phyloP scores from a whole-genome alignment of 2,113 vertebrate genomes.

The Nyctibius bracteatus region DNA sequence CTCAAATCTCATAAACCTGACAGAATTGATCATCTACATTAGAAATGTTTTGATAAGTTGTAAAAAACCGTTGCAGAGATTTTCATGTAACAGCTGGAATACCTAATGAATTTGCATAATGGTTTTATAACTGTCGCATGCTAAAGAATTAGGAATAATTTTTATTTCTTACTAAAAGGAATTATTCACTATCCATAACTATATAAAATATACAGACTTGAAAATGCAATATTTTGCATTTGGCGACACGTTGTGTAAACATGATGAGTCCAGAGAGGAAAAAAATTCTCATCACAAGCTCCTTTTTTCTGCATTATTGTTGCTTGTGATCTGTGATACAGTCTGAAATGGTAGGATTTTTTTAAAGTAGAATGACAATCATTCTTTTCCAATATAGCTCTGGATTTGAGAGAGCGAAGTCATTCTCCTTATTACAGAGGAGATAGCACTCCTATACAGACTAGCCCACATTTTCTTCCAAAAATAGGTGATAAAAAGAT shows the following conservation, averaged over 20 bases:
- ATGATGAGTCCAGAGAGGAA: background rate
- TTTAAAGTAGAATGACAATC: background rate
- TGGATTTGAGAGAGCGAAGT: background rate
- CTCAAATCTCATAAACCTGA: background rate
- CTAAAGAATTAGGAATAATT: background rate
- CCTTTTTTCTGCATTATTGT: background rate
- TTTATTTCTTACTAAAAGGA: slow-evolving; percentile 6
- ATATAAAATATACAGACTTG: background rate
- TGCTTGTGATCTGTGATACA: background rate
- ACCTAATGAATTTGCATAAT: background rate
- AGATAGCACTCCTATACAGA: background rate
- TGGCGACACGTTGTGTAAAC: background rate
- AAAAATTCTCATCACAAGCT: background rate
- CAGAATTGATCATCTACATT: background rate
- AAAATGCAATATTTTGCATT: background rate
- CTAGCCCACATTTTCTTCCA: background rate
- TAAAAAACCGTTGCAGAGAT: background rate
- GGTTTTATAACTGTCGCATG: background rate
- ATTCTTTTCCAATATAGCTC: background rate
- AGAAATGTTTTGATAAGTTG: background rate
- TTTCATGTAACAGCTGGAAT: slow-evolving; percentile 5
- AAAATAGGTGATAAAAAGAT: background rate
- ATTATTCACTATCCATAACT: background rate
- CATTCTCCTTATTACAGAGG: background rate
- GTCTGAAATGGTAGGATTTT: background rate